phyloP scores from a whole-genome alignment of 2,113 vertebrate species.

The Antidorcas marsupialis region DNA sequence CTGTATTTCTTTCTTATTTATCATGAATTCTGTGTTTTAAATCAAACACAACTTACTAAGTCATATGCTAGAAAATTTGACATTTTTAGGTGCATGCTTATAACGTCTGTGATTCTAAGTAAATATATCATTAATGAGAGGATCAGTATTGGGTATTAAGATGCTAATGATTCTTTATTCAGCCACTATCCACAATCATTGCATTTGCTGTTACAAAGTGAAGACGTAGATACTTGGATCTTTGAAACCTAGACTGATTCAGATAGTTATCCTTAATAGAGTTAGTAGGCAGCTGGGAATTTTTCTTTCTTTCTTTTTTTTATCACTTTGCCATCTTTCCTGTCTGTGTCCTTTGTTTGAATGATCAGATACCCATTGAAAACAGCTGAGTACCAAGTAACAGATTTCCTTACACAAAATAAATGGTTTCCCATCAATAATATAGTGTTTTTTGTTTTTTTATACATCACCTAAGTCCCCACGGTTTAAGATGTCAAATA shows the following conservation, averaged over 20 bases:
- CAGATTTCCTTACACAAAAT: background rate
- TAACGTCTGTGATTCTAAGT: background rate
- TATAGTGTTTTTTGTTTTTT: background rate
- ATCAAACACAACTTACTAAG: background rate
- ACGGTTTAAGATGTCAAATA: background rate
- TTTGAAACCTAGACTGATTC: background rate
- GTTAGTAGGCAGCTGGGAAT: background rate
- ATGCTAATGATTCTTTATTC: background rate
- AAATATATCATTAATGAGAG: background rate
- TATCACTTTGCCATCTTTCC: background rate
- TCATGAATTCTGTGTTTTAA: background rate
- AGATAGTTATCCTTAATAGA: background rate
- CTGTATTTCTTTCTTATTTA: background rate
- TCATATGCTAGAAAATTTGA: background rate
- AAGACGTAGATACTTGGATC: background rate
- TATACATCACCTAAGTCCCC: background rate
- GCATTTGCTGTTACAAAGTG: background rate
- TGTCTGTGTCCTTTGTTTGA: background rate
- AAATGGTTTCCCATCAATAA: background rate
- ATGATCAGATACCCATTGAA: background rate
- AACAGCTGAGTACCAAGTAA: background rate
- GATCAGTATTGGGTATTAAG: background rate
- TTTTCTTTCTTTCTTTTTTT: background rate
- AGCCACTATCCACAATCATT: background rate
- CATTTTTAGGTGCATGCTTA: background rate